These are phyloP conservation scores for Argentina silus DNA, from an alignment of 2,797 vertebrate genomes.

Conservation along the genomic window DNA sequence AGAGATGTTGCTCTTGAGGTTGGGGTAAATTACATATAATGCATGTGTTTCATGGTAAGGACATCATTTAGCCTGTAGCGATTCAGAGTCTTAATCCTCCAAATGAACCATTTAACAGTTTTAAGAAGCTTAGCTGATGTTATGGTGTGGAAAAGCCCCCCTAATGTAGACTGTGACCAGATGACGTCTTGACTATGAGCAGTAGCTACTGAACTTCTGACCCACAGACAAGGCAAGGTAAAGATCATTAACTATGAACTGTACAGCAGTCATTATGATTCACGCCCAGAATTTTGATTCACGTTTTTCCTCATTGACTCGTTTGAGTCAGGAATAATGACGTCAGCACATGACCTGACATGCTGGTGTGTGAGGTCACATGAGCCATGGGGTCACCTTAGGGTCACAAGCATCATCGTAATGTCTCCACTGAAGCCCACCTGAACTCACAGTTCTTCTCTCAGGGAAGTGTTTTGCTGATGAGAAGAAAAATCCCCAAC, in stretches of 20 bases:
- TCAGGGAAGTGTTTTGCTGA: slow-evolving; percentile 60
- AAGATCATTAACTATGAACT: not conserved
- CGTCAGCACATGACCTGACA: slow-evolving; percentile 29
- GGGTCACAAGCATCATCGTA: slow-evolving; percentile 5
- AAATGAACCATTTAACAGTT: too few species aligned
- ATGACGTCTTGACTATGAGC: too few species aligned
- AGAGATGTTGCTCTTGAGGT: not conserved
- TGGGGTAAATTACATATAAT: not conserved
- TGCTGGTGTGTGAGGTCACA: slow-evolving; percentile 6
- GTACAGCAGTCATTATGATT: not conserved
- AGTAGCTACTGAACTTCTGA: too few species aligned
- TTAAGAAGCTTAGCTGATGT: too few species aligned
- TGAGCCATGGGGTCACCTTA: slow-evolving; percentile 22
- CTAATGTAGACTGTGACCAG: too few species aligned
- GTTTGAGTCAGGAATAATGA: slow-evolving; percentile 1
- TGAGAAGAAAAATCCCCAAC: slow-evolving; percentile 48
- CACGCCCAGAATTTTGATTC: not conserved
- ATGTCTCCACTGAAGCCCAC: slow-evolving; percentile 47
- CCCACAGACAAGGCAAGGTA: not conserved
- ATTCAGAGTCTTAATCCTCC: not conserved
- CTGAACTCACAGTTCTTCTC: slow-evolving; percentile 52
- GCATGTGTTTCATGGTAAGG: not conserved
- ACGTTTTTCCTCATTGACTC: not conserved
- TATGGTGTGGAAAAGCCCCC: too few species aligned
- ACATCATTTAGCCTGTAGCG: not conserved